Conservation (phyloP, 2,113 vertebrate species). For the Petroica traversi region DNA sequence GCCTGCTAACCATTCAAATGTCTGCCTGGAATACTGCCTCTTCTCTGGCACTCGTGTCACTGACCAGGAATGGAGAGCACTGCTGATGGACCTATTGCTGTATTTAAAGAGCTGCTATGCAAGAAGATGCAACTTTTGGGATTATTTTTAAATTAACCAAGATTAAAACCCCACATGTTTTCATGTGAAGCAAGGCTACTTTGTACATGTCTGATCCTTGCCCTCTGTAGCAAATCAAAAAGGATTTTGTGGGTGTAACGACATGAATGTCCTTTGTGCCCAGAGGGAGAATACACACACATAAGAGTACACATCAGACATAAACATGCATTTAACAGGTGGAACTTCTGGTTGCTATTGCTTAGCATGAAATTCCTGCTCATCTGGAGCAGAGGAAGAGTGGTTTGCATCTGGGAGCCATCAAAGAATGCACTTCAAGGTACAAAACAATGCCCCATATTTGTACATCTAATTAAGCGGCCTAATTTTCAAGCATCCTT, state of each 20-base stretch:
- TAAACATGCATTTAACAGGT: neutral
- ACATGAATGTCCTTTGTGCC: neutral
- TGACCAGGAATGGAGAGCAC: neutral
- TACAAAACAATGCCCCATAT: neutral
- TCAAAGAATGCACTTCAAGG: neutral
- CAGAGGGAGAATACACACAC: neutral
- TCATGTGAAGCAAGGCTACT: neutral
- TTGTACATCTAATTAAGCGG: neutral
- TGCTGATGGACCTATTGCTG: neutral
- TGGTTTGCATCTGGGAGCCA: neutral
- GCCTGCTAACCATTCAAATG: neutral
- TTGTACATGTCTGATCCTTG: neutral
- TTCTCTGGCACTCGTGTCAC: neutral
- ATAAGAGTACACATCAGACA: neutral
- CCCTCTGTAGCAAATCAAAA: neutral
- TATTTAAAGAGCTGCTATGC: neutral
- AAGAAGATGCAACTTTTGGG: neutral
- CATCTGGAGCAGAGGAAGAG: neutral
- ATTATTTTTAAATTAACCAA: neutral
- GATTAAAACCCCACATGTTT: neutral
- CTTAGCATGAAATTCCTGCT: neutral
- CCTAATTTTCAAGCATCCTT: neutral
- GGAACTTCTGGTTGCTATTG: neutral
- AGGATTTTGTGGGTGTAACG: neutral
- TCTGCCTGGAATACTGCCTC: neutral